phyloP scores from a whole-genome alignment of 2,888 invertebrate species.

The Schizotus pectinicornis region DNA sequence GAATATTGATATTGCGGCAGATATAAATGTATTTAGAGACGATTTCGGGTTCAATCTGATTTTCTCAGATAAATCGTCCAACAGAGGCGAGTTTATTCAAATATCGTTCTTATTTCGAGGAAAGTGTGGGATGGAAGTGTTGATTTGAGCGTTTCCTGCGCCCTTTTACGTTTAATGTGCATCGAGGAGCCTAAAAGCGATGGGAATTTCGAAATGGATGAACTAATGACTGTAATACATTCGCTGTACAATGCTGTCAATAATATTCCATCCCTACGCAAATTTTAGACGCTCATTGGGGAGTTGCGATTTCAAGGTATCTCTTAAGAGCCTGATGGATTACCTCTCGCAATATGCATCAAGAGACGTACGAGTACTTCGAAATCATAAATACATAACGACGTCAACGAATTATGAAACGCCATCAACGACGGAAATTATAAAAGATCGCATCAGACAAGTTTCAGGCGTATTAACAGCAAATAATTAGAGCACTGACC shows the following conservation, averaged over 20 bases:
- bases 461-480: neutral
- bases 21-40: too few relatives aligned
- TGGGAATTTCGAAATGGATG: constrained; percentile 7
- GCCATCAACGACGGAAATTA: neutral
- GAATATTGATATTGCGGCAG: too few relatives aligned
- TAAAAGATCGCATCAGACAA: too few relatives aligned
- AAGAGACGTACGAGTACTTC: neutral
- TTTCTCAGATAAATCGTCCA: too few relatives aligned
- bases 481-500: constrained; percentile 24
- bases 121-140: too few relatives aligned
- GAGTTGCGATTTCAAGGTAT: constrained; percentile 30
- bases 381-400: neutral
- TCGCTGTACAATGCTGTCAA: constrained; percentile 13
- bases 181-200: constrained; percentile 6
- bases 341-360: constrained; percentile 21
- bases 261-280: constrained; percentile 20
- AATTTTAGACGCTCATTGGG: constrained; percentile 27
- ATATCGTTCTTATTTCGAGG: too few relatives aligned
- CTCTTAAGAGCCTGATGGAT: constrained; percentile 33
- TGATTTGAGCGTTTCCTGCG: too few relatives aligned
- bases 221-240: constrained; percentile 18
- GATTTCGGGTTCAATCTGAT: too few relatives aligned
- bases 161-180: too few relatives aligned
- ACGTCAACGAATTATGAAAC: neutral
- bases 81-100: too few relatives aligned